Base-by-base conservation (phyloP, 2,888 invertebrate genomes). In the Epinotia ramella region DNA sequence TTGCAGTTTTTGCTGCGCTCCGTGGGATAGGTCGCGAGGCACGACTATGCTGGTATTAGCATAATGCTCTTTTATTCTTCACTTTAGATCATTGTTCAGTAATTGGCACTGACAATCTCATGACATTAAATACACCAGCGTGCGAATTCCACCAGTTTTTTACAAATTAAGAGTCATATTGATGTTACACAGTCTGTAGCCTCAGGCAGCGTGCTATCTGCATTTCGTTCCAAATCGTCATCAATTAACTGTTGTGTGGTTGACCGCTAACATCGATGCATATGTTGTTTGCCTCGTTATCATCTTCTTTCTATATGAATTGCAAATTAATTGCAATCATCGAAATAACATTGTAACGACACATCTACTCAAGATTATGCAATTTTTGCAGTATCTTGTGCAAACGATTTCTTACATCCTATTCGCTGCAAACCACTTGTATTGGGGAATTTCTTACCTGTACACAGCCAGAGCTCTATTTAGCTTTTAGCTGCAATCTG, bases 11-110 rank as follows among this genome's bases (percentile, higher is more conserved):
- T 89, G 91, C 83, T 87, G 86, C 89, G 86, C 89, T 88, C 81
- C 92, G 93, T 94, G 93, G 93, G 94, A 94, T 93, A 92, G 91
- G 92, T 93, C 92, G 89, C 87, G 90, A 83, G 79, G 81, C 81
- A 78, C 83, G 84, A 80, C 81, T 86, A 94, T 94, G 94, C 94
- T 94, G 94, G 94, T 94, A 94, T 94, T 93, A 93, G 89, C 93
- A 94, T 94, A 92, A 91, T 93, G 85, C 85, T 81, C 86, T 88
- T 88, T 89, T 89, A 84, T 89, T 81, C 84, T 81, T 83, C 84
- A 82, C 83, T 84, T 85, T 82, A 33, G 67, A 44, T 73, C 79
- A 85, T 88, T 90, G 90, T 91, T 84, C 76, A 79, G 77, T 87
- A 91, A 91, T 92, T 69, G 28, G 5, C 46, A 44, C 60, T 69